Evolutionary conservation across 2,888 invertebrate genomes (phyloP), one percentile per base, ranked within the genome.

Genomic region (Hartigia nigra): DNA sequence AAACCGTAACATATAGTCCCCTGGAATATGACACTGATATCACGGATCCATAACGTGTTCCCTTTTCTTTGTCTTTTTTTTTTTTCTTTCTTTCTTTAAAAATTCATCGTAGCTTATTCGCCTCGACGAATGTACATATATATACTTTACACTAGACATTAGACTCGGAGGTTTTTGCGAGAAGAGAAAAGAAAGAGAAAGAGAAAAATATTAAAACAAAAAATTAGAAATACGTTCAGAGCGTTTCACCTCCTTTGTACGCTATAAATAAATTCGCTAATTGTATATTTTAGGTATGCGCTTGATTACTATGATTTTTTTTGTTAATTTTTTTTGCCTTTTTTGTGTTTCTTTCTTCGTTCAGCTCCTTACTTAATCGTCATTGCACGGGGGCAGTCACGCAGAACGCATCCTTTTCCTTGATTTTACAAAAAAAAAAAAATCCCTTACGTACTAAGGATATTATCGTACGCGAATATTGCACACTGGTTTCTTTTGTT

Each of bases 351-450:
- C 74, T 77, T 77, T 75, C 74, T 81, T 74, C 74, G 37, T 77
- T 55, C 74, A 36, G 70, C 80, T 31, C 36, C 32, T 32, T n/a
- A 74, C 14, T 55, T 55, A 70, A 32, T 72, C 72, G 80, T 74
- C 82, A 84, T 82, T 83, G 81, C 82, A 82, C 80, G 79, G 81
- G 81, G 77, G 81, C 82, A 74, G n/a, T 78, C 69, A 77, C 78
- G 76, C 35, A 74, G 79, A 37, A 55, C 39, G 39, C 72, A 72
- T 72, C 72, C 39, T 55, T 23, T 55, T 5, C 39, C 23, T 84
- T 84, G 80, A 76, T 74, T 82, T 86, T 83, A 87, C 69, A 86
- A 87, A 87, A 55, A 86, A 81, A 86, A 87, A 87, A 55, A 86
- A 81, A 81, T 74, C 72, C 79, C 83, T 85, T 3, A 87, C 81